These are phyloP conservation scores for Athalia cordata DNA, from an alignment of 2,888 invertebrate genomes.

Conservation along the genomic window DNA sequence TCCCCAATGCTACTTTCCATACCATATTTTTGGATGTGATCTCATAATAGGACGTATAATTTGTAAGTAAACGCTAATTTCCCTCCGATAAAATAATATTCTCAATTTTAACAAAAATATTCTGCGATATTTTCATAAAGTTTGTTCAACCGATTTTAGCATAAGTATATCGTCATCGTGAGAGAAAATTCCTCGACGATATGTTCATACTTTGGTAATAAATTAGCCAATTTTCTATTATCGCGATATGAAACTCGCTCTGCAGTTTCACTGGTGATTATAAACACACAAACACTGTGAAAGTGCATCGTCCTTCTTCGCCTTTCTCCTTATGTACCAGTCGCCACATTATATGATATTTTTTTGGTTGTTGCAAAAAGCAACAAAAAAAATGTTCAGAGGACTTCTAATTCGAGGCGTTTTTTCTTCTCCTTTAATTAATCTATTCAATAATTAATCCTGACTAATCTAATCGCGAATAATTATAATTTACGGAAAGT, in stretches of 20 bases:
- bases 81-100: not conserved
- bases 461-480: no score
- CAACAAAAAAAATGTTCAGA: no score
- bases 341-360: constrained; percentile 20
- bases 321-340: constrained; percentile 55
- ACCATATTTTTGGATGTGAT: constrained; percentile 54
- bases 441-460: no score
- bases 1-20: constrained; percentile 51
- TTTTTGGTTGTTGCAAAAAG: no score
- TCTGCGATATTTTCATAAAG: no score
- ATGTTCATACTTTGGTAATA: no score
- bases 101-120: not conserved
- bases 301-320: constrained; percentile 56
- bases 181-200: no score
- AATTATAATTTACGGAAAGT: no score
- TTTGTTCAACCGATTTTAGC: no score
- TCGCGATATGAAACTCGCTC: not conserved
- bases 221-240: not conserved
- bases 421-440: no score
- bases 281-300: constrained; percentile 51
- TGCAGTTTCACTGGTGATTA: not conserved
- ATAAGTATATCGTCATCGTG: no score
- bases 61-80: not conserved
- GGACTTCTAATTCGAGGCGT: no score
- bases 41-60: constrained; percentile 45